Conservation (phyloP, 2,113 vertebrate genomes). For the Illadopsis cleaveri region DNA sequence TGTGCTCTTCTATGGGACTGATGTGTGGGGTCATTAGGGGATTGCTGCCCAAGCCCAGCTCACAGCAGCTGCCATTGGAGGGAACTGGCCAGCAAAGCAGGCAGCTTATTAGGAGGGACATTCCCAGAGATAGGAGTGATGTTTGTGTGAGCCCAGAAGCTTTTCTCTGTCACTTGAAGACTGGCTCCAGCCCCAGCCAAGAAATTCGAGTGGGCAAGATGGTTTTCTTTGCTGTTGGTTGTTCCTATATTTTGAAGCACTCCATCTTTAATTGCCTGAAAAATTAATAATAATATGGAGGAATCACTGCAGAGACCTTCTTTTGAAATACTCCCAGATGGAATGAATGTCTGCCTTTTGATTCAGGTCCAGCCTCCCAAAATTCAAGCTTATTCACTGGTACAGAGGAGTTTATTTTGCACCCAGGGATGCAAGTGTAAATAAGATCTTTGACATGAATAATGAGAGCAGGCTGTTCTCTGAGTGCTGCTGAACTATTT, state of each 20-base stretch:
- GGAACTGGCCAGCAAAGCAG: neutral
- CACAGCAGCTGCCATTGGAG: accelerated
- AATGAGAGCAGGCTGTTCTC: neutral
- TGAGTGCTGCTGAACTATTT: neutral
- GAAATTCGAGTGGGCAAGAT: neutral
- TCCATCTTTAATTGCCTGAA: neutral
- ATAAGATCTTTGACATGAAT: neutral
- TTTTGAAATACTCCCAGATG: neutral
- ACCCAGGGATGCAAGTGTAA: neutral
- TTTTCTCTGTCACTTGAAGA: neutral
- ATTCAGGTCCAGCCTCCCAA: neutral
- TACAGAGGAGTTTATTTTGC: neutral
- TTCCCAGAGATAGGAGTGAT: neutral
- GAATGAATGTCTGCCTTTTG: neutral
- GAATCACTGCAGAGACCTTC: neutral
- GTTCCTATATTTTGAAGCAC: neutral
- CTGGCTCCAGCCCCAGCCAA: neutral
- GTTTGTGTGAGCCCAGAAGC: neutral
- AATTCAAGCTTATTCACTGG: neutral
- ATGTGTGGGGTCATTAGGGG: neutral
- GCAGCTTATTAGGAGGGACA: neutral
- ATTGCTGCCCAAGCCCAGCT: neutral
- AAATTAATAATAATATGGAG: neutral
- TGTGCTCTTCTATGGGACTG: neutral
- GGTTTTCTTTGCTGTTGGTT: neutral